These are phyloP conservation scores for Nowickia ferox DNA, from an alignment of 2,888 invertebrate species.

Conservation along the genomic window DNA sequence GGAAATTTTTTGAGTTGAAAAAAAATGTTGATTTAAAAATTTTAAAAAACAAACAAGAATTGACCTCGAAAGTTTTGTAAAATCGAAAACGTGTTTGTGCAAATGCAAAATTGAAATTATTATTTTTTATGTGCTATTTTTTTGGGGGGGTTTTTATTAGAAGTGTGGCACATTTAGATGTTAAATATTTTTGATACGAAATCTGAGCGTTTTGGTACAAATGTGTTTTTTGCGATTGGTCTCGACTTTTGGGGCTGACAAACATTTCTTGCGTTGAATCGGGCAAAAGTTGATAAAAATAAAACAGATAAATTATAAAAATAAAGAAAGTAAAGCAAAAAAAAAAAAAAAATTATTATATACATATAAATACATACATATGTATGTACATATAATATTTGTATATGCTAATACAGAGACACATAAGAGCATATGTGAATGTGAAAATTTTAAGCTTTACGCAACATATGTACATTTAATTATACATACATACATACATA, in stretches of 20 bases:
- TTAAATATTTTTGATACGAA: constrained; percentile 31
- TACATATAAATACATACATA: background rate
- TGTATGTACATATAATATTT: background rate
- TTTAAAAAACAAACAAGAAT: constrained; percentile 25
- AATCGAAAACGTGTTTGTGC: constrained; percentile 13
- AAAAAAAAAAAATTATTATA: constrained; percentile 4
- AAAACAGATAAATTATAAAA: constrained; percentile 60
- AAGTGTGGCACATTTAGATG: constrained; percentile 38
- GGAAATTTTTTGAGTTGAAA: constrained; percentile 10
- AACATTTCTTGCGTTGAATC: constrained; percentile 36
- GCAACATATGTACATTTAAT: too few relatives aligned
- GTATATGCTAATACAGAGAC: background rate
- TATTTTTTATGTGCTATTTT: constrained; percentile 35
- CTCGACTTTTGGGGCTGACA: constrained; percentile 37
- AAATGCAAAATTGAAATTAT: constrained; percentile 22
- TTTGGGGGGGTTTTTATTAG: constrained; percentile 20
- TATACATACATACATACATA: too few relatives aligned
- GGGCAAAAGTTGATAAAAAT: constrained; percentile 67
- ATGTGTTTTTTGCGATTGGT: constrained; percentile 52
- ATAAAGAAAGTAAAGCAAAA: constrained; percentile 45
- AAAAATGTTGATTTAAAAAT: constrained; percentile 5
- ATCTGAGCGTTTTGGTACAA: constrained; percentile 13
- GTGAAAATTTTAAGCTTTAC: too few relatives aligned
- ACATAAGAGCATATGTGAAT: too few relatives aligned
- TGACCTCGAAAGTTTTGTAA: constrained; percentile 23